A percentile compares a stretch with the other conserved stretches of the same genome.
Conservation (phyloP, 2,888 invertebrate genomes). For the Invenusta paracnida region DNA sequence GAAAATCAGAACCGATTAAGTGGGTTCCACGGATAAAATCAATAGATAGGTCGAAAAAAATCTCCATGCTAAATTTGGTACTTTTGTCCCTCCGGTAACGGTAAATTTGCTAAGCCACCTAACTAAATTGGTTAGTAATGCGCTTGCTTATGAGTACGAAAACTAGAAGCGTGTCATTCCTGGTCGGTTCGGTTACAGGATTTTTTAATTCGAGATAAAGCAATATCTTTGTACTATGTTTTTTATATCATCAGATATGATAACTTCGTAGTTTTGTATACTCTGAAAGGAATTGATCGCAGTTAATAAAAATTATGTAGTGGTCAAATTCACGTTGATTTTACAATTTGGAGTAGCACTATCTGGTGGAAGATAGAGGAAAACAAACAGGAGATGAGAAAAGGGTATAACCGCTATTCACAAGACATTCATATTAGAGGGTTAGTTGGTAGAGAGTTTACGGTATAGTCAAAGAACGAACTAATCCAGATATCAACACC, state of each 20-base stretch:
- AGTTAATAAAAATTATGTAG: background rate
- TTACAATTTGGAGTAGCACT: background rate
- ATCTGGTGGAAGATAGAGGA: background rate
- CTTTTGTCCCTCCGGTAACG: too few species aligned
- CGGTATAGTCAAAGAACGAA: background rate
- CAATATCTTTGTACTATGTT: background rate
- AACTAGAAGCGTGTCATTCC: background rate
- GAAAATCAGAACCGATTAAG: too few species aligned
- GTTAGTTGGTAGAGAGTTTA: background rate
- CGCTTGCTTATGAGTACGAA: background rate
- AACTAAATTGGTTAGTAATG: background rate
- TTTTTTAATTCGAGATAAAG: background rate
- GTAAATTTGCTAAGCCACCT: too few species aligned
- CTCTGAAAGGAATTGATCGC: background rate
- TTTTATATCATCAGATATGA: background rate
- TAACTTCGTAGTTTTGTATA: background rate
- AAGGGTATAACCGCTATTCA: background rate
- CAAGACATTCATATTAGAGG: background rate
- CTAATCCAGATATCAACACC: background rate
- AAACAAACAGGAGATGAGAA: background rate
- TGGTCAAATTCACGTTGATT: background rate
- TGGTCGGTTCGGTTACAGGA: background rate
- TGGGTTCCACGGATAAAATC: too few species aligned
- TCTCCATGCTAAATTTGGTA: too few species aligned
- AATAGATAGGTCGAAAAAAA: too few species aligned